Evolutionary conservation across 2,888 invertebrate species (phyloP), one percentile per base, ranked within the genome.

Genomic region (Eurytoma adleriae): DNA sequence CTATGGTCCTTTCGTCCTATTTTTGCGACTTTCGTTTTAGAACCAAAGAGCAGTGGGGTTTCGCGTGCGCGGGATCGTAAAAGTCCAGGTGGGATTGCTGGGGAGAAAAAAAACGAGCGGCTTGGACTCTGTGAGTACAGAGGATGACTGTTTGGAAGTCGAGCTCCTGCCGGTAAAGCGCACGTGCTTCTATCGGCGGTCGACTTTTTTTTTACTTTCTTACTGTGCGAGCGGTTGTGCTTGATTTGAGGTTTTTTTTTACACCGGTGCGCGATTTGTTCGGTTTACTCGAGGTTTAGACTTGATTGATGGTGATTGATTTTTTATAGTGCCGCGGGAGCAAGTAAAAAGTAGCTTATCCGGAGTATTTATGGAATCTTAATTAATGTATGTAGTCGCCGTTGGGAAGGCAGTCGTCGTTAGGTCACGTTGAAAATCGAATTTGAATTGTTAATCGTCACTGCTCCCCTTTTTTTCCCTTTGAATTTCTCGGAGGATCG

Each of bases 241-340:
- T n/a, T 59, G 24, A 40, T 40, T 40, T 24, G 3, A 18, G 16
- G 20, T 62, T 50, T 54, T 76, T 61, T 61, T 57, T 64, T n/a
- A n/a, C 20, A 48, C 50, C 56, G 27, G 52, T 48, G 24, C 59
- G 50, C 62, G 71, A 71, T 73, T 67, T 73, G 69, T 69, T 62
- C 56, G 73, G 73, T 78, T 77, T 78, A 78, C 71, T 73, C 62
- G 79, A 74, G 69, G 56, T 73, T 79, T 74, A 69, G 71, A 27
- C 73, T 69, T 79, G 79, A 79, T 79, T 68, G 73, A 79, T 79
- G 79, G 79, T 73, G 73, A 79, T 79, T 79, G 73, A 67, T 79
- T 79, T 71, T 74, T 79, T 79, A 48, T 71, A 2, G 14, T 14
- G 24, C n/a, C 7, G n/a, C 48, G 64, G 2, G 64, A 3, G 48